Percentiles rank a stretch among this genome's conserved stretches.
phyloP scores from a whole-genome alignment of 2,797 vertebrate species.

The Alectoris magna region DNA sequence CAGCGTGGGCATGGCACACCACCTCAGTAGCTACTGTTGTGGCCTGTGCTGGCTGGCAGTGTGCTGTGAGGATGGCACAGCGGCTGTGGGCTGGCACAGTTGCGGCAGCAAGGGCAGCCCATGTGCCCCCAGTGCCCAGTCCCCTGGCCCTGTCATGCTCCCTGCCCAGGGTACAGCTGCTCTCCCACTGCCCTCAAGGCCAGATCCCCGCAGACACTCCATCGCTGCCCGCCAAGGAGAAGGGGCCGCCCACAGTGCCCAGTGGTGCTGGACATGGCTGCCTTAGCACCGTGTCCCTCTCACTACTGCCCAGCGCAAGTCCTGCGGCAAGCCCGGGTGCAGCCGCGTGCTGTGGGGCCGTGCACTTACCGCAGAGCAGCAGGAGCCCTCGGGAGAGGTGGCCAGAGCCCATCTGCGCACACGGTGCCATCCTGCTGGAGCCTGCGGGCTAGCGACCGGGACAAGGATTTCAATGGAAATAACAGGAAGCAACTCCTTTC shows the following conservation, averaged over 20 bases:
- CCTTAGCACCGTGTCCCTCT: background rate
- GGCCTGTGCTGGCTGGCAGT: background rate
- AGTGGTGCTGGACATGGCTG: accelerated
- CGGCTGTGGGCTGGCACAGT: background rate
- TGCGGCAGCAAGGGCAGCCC: background rate
- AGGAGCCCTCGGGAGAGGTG: slow-evolving; percentile 41
- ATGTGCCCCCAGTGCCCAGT: accelerated
- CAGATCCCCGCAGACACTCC: background rate
- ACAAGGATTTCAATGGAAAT: slow-evolving; percentile 70
- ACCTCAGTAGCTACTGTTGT: accelerated
- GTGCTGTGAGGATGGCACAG: background rate
- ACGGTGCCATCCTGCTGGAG: slow-evolving; percentile 64
- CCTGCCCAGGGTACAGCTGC: background rate
- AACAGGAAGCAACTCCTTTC: slow-evolving; percentile 79
- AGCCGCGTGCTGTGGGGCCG: background rate
- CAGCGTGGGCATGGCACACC: accelerated
- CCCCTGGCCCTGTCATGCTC: background rate
- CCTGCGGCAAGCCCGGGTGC: background rate
- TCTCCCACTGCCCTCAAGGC: background rate
- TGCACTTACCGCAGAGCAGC: slow-evolving; percentile 66
- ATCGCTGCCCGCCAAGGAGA: background rate
- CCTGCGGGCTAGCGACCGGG: slow-evolving; percentile 59
- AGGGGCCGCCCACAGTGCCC: background rate
- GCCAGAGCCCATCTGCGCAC: background rate
- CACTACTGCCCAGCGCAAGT: background rate